Conservation (phyloP, 2,797 vertebrate species). For the Tenualosa ilisha region DNA sequence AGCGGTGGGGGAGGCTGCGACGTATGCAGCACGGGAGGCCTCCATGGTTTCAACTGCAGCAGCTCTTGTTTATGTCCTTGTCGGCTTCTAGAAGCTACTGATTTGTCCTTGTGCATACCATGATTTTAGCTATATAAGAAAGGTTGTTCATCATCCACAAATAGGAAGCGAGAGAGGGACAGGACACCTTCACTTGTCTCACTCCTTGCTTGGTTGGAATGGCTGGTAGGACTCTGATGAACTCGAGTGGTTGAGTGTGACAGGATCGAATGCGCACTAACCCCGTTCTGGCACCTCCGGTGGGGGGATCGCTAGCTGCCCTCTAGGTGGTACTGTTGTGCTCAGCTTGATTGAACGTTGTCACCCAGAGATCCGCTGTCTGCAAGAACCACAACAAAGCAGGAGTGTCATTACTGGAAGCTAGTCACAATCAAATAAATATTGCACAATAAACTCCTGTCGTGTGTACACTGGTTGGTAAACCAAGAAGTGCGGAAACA, state of each 20-base stretch:
- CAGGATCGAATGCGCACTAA: neutral
- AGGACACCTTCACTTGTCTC: neutral
- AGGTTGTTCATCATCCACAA: neutral
- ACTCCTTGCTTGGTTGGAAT: neutral
- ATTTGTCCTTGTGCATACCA: constrained; percentile 33
- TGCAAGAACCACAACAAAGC: constrained; percentile 11
- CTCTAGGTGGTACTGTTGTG: neutral
- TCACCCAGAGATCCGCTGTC: neutral
- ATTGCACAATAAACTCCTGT: neutral
- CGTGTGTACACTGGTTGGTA: neutral
- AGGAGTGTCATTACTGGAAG: neutral
- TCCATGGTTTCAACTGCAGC: constrained; percentile 59
- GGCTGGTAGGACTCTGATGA: neutral
- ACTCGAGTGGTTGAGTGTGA: neutral
- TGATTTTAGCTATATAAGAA: neutral
- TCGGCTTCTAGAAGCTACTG: constrained; percentile 56
- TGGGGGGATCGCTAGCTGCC: neutral
- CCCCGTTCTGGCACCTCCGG: neutral
- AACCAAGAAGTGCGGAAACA: neutral
- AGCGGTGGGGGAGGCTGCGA: constrained; percentile 37
- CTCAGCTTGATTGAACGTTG: neutral
- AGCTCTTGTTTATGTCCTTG: constrained; percentile 36
- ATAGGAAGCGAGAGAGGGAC: neutral
- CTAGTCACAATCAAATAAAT: neutral
- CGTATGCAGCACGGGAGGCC: constrained; percentile 48